Evolutionary conservation across 1,140 invertebrate species (phyloP).

Genomic region (Hylyphantes graminicola): DNA sequence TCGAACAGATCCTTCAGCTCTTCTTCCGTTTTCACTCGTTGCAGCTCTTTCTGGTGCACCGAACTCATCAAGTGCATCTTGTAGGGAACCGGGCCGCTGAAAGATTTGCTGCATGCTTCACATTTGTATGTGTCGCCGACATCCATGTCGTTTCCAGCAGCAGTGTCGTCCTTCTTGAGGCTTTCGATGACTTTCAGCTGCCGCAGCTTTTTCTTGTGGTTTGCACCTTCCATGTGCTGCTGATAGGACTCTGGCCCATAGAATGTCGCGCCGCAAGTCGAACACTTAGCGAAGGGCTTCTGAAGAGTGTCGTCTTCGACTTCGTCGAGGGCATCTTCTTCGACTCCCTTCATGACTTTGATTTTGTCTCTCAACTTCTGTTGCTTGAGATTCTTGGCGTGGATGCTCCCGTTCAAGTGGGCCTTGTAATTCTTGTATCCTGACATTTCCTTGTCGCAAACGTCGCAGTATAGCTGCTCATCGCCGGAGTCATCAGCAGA

Average conservation of each 20-base stretch:
- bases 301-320: neutral
- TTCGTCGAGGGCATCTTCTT: neutral
- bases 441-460: constrained; percentile 10
- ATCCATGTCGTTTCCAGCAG: neutral
- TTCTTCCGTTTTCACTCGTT: neutral
- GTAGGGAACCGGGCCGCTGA: constrained; percentile 16
- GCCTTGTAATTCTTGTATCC: neutral
- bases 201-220: constrained; percentile 8
- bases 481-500: neutral
- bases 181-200: neutral
- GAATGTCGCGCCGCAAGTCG: neutral
- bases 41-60: neutral
- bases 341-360: neutral
- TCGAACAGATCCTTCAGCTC: constrained; percentile 9
- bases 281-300: constrained; percentile 15
- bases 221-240: neutral
- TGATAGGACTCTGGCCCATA: neutral
- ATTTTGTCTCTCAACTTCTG: constrained; percentile 28
- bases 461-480: constrained; percentile 1
- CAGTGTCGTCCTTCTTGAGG: neutral
- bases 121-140: neutral
- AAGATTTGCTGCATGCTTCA: constrained; percentile 6
- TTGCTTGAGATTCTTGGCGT: constrained; percentile 7
- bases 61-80: constrained; percentile 16
- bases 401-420: constrained; percentile 5